A percentile compares a stretch with the other conserved stretches of the same genome.
These are phyloP conservation scores for Ormia ochracea DNA, from an alignment of 2,888 invertebrate genomes.

Conservation along the genomic window DNA sequence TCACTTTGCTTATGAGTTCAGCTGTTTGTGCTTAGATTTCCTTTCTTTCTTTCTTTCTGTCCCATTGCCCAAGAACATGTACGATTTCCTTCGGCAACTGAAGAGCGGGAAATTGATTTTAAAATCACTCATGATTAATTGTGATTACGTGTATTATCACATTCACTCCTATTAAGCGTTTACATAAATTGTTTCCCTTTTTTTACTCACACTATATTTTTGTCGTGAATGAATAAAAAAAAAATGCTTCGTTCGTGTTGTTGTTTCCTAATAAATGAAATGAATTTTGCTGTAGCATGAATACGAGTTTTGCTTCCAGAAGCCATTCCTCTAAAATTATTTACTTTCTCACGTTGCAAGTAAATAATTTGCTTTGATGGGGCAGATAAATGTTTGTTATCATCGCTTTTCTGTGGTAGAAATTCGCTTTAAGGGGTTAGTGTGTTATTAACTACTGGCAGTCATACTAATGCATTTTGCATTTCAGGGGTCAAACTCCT, in stretches of 20 bases:
- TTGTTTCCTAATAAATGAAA: constrained; percentile 13
- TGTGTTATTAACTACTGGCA: constrained; percentile 38
- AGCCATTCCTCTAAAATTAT: constrained; percentile 11
- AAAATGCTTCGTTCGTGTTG: neutral
- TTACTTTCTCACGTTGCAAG: constrained; percentile 58
- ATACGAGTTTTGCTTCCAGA: neutral
- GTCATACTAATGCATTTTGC: neutral
- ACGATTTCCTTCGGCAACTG: constrained; percentile 11
- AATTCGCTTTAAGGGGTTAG: constrained; percentile 38
- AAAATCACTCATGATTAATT: constrained; percentile 54
- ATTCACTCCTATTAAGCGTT: constrained; percentile 19
- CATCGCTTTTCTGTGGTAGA: neutral
- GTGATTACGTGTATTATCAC: constrained; percentile 49
- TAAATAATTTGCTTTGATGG: constrained; percentile 44
- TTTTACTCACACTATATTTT: neutral
- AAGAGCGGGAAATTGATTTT: neutral
- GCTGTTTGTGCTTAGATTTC: neutral
- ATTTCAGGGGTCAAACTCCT: constrained; percentile 42
- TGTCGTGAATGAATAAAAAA: constrained; percentile 31
- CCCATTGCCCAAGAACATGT: no score
- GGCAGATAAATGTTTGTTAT: constrained; percentile 1
- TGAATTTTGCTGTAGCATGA: neutral
- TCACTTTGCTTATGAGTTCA: no score
- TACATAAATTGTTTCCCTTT: neutral
- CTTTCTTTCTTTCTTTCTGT: constrained; percentile 5